Conservation (phyloP, 2,113 vertebrate genomes). For the Salminus brasiliensis region DNA sequence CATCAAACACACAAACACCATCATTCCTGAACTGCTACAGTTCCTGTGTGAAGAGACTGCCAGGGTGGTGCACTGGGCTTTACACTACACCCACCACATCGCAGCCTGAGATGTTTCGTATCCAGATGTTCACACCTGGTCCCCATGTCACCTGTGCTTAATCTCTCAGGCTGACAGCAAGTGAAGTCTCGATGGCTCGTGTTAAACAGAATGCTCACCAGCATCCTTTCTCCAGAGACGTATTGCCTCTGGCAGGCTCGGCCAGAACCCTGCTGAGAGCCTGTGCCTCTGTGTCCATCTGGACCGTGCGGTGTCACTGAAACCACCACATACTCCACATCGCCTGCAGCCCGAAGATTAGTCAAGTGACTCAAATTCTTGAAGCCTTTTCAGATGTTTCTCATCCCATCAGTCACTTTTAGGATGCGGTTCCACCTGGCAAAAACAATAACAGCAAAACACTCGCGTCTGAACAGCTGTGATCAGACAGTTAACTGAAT, state of each 20-base stretch:
- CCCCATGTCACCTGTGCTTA: slow-evolving; percentile 29
- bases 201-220: slow-evolving; percentile 8
- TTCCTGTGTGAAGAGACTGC: not conserved
- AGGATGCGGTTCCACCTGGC: not conserved
- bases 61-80: not conserved
- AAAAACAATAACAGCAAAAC: slow-evolving; percentile 1
- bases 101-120: not conserved
- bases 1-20: too few relatives aligned
- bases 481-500: not conserved
- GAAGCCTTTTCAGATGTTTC: not conserved
- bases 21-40: too few relatives aligned
- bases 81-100: not conserved
- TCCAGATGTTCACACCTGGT: slow-evolving; percentile 37
- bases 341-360: slow-evolving; percentile 8
- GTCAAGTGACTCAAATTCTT: not conserved
- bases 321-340: slow-evolving; percentile 13
- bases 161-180: slow-evolving; percentile 36
- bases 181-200: slow-evolving; percentile 9
- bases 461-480: not conserved
- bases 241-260: slow-evolving; percentile 30
- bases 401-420: not conserved
- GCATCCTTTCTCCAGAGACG: slow-evolving; percentile 32
- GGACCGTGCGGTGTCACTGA: slow-evolving; percentile 25
- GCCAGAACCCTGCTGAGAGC: slow-evolving; percentile 37
- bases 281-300: slow-evolving; percentile 42